phyloP scores from a whole-genome alignment of 2,797 vertebrate species.

The Gephyroberyx darwinii region DNA sequence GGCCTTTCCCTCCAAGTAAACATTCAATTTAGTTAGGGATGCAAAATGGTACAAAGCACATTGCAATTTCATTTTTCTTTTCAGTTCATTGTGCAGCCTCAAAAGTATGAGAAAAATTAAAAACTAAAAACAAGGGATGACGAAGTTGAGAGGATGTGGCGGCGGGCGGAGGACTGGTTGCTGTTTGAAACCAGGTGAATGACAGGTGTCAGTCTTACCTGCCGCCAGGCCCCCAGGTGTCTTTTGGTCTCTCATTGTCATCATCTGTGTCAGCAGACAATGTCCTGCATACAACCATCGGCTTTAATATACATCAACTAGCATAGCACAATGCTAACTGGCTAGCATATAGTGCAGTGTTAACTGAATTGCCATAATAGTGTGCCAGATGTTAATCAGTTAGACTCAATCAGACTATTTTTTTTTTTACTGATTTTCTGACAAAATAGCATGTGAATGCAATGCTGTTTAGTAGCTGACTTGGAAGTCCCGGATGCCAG shows the following conservation, averaged over 20 bases:
- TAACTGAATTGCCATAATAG: neutral
- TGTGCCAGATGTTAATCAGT: neutral
- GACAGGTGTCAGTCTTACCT: constrained; percentile 85
- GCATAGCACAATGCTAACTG: constrained; percentile 49
- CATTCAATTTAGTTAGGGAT: neutral
- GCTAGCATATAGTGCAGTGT: constrained; percentile 32
- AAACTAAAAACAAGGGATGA: constrained; percentile 77
- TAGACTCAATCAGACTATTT: neutral
- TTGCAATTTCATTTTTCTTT: neutral
- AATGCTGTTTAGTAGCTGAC: too few species aligned
- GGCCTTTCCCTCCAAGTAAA: neutral
- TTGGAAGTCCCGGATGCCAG: too few species aligned
- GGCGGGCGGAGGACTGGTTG: constrained; percentile 74
- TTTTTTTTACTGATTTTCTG: too few species aligned
- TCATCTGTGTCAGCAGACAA: constrained; percentile 87
- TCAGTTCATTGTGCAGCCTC: constrained; percentile 64
- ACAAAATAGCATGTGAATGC: too few species aligned
- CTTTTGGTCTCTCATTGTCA: constrained; percentile 88
- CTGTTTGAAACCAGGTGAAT: constrained; percentile 70
- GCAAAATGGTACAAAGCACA: constrained; percentile 6
- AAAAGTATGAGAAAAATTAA: constrained; percentile 66
- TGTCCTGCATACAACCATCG: constrained; percentile 85
- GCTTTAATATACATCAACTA: constrained; percentile 68
- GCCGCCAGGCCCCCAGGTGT: constrained; percentile 85
- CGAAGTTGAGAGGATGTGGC: constrained; percentile 76